Base-by-base conservation (phyloP, 2,113 vertebrate genomes). In the Pteronura brasiliensis region DNA sequence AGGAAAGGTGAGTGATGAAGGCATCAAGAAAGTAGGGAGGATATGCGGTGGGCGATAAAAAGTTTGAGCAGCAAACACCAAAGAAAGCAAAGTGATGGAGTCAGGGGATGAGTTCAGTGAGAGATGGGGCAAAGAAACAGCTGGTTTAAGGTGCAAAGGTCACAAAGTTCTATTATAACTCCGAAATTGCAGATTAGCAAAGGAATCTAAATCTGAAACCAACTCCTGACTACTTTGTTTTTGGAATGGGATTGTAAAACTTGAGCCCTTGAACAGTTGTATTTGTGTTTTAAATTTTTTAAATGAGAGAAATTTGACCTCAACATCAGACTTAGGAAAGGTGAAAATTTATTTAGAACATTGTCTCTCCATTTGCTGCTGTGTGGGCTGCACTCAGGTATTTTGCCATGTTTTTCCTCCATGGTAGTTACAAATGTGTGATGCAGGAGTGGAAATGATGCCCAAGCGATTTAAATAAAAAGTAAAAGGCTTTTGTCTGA, bases 151-250 rank as follows among this genome's bases (percentile, higher is more conserved):
- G 67, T 39, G 44, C 57, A 76, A 94, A 94, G 94, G 55, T 92
- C 84, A 84, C 85, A 52, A 14, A 59, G 31, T n/a, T 96, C 69
- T 88, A 71, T 82, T 67, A 21, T 67, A 95, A 79, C 59, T 92
- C 77, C 39, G 27, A 93, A 97, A 95, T 34, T 96, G 59, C 85
- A 79, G 52, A 93, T 96, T 95, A 97, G 79, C 77, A 97, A 97
- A 95, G 77, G 93, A 93, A 98, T 97, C 86, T 95, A 96, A 98
- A 95, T 79, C 71, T 79, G 89, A 95, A 98, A 97, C 82, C 44
- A 89, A 8, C 12, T 42, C 36, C 25, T 55, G 71, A 86, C 72
- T 96, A 71, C 71, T 55, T 93, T 90, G 18, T 88, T 88, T 89
- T 86, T 86, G 67, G 74, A 97, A 90, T 67, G 76, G 44, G 52